Conservation (phyloP, 2,797 vertebrate species). For the Urocyon cinereoargenteus region DNA sequence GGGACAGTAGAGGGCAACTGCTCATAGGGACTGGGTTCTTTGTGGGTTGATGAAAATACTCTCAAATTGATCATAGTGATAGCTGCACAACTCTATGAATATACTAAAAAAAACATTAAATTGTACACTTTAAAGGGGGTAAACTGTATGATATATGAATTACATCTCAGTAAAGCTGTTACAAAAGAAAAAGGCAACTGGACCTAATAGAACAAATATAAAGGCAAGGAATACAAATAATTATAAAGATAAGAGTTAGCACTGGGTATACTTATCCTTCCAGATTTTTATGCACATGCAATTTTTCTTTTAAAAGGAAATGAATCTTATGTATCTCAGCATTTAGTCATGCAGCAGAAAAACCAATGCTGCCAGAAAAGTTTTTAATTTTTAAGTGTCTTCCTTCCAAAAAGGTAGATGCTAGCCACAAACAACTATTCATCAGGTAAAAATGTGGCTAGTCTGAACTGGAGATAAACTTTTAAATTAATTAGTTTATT, state of each 20-base stretch:
- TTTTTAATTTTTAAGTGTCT: constrained; percentile 4
- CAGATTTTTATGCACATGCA: not conserved
- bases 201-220: not conserved
- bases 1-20: not conserved
- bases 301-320: not conserved
- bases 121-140: not conserved
- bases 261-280: not conserved
- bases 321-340: not conserved
- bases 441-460: not conserved
- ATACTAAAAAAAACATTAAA: not conserved
- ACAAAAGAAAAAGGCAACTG: not conserved
- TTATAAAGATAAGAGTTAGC: not conserved
- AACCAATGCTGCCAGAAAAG: not conserved
- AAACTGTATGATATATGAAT: not conserved
- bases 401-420: not conserved
- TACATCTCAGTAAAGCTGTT: not conserved
- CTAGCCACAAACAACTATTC: not conserved
- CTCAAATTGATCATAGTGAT: not conserved
- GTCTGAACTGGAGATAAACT: not conserved
- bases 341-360: constrained; percentile 2
- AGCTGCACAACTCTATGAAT: not conserved
- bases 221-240: not conserved
- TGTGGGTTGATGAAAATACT: not conserved
- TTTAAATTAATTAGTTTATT: not conserved
- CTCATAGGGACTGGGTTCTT: not conserved